Base-by-base conservation (phyloP, 2,113 vertebrate genomes). In the Hippocampus zosterae region DNA sequence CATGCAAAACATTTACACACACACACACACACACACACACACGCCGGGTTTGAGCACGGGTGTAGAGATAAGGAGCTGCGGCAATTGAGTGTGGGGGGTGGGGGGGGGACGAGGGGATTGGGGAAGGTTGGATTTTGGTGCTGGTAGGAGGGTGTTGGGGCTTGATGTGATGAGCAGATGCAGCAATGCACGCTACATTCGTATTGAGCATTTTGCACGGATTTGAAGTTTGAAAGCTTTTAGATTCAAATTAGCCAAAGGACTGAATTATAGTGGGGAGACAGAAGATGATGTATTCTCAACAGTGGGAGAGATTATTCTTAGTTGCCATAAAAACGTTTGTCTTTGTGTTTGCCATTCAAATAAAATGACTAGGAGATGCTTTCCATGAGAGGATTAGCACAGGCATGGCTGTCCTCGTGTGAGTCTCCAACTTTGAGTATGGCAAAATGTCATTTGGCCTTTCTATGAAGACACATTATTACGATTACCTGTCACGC, bases 61-160 rank as follows among this genome's bases (percentile, higher is more conserved):
- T 82, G 74, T 86, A 79, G 84, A 88, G 89, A 89, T 89, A 90
- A 87, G 86, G 76, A 84, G 89, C 83, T 89, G 87, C 85, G 84
- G 87, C 87, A 88, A 55, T 74, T 79, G 77, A 71, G 76, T 8
- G 67, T 77, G 68, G 56, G 60, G 16, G 4, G n/a, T n/a, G n/a
- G n/a, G n/a, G 69, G 64, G 16, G 4, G 41, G 18, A 44, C 52
- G n/a, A 16, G 48, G 65, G 29, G 16, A 48, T 27, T 55, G 66
- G 57, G 18, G 60, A 55, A 72, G 27, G 8, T 59, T 72, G 77
- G 57, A 72, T 77, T 61, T 59, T 71, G 74, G 77, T 46, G 62
- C 41, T 74, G 73, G 68, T 71, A 81, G 76, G 77, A 77, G 80
- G 60, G 72, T 80, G 68, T 79, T 59, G 84, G 81, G 77, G 81